Evolutionary conservation across 2,888 invertebrate species (phyloP).

Genomic region (Micoletzkya japonica): DNA sequence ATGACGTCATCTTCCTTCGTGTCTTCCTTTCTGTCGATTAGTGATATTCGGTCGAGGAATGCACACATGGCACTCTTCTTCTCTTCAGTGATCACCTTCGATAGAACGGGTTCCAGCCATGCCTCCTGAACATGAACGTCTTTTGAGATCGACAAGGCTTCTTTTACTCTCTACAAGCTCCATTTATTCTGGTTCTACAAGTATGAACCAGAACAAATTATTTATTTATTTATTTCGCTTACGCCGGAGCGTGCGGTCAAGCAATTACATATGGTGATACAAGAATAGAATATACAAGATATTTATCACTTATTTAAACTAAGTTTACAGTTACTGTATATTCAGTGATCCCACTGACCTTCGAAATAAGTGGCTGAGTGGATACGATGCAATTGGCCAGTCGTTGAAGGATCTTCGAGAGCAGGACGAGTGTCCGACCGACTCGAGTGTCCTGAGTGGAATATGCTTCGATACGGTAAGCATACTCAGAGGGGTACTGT

Average conservation of each 20-base stretch:
- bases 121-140: too few species aligned
- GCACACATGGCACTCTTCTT: constrained; percentile 51
- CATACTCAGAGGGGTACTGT: background rate
- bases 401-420: constrained; percentile 62
- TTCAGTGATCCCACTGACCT: too few species aligned
- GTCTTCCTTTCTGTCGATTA: background rate
- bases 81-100: constrained; percentile 48
- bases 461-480: background rate
- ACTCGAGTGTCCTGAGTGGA: constrained; percentile 51
- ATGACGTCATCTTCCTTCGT: constrained; percentile 17
- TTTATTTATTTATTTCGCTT: too few species aligned
- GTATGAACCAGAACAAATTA: background rate
- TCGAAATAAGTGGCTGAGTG: constrained; percentile 46
- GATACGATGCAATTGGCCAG: constrained; percentile 60
- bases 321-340: too few species aligned
- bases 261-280: too few species aligned
- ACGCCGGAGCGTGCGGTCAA: too few species aligned
- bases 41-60: constrained; percentile 51
- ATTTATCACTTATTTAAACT: too few species aligned
- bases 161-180: too few species aligned
- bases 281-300: too few species aligned
- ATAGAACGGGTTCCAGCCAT: constrained; percentile 57
- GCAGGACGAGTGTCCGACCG: constrained; percentile 56
- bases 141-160: too few species aligned
- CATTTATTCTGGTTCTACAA: too few species aligned